phyloP scores from a whole-genome alignment of 2,113 vertebrate genomes.

The Pelvicachromis taeniatus region DNA sequence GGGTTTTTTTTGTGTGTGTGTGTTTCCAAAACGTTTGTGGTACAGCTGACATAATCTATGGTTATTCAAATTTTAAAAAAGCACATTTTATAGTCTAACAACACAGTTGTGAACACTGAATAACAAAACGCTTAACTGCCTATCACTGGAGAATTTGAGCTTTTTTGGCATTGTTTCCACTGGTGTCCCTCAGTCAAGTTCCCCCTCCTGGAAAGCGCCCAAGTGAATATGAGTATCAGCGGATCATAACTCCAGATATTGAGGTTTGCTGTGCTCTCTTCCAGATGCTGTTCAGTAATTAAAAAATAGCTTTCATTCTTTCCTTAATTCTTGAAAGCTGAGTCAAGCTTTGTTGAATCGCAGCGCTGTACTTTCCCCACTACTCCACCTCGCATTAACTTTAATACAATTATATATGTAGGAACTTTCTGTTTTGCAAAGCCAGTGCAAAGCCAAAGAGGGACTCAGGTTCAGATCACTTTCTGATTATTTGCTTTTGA shows the following conservation, averaged over 20 bases:
- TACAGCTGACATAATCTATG: not conserved
- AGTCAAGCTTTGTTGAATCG: slow-evolving; percentile 42
- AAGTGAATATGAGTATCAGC: slow-evolving; percentile 56
- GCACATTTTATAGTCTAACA: not conserved
- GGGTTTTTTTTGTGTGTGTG: accelerated
- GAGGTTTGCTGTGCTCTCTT: slow-evolving; percentile 55
- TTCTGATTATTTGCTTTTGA: not conserved
- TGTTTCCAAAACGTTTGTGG: not conserved
- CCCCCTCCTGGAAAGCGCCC: slow-evolving; percentile 36
- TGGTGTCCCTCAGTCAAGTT: slow-evolving; percentile 3
- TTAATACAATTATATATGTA: slow-evolving; percentile 11
- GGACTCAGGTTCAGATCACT: not conserved
- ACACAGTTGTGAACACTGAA: not conserved
- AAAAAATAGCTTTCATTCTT: slow-evolving; percentile 72
- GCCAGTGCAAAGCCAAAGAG: not conserved
- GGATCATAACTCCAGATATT: slow-evolving; percentile 65
- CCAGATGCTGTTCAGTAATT: slow-evolving; percentile 70
- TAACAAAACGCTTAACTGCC: not conserved
- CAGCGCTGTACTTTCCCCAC: not conserved
- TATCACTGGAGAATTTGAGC: not conserved
- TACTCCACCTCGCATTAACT: slow-evolving; percentile 1
- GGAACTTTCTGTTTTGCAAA: slow-evolving; percentile 4
- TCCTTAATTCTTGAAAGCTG: slow-evolving; percentile 59
- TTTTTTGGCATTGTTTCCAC: slow-evolving; percentile 4
- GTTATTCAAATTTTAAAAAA: not conserved